Conservation (phyloP, 2,113 vertebrate genomes). For the Noturus placidus region DNA sequence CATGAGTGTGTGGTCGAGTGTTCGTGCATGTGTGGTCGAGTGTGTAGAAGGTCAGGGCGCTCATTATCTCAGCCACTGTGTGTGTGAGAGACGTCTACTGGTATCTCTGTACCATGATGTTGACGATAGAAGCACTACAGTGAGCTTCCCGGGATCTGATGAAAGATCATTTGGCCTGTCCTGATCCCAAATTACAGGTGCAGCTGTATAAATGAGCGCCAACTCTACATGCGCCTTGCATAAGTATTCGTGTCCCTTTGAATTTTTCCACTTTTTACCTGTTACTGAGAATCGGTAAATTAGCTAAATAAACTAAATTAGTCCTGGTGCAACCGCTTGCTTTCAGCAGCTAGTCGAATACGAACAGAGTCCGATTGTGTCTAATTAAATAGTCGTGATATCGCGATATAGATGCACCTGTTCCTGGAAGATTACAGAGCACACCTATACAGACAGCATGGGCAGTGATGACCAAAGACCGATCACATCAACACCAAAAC, state of each 20-base stretch:
- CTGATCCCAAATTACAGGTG: background rate
- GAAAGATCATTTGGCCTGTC: constrained; percentile 39
- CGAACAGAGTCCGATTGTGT: too few species aligned
- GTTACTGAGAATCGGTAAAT: too few species aligned
- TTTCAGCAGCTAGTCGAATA: too few species aligned
- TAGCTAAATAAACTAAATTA: too few species aligned
- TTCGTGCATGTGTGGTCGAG: too few species aligned
- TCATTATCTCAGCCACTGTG: background rate
- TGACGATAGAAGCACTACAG: constrained; percentile 45
- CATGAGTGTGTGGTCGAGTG: too few species aligned
- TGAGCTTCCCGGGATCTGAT: constrained; percentile 55
- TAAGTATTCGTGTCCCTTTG: background rate
- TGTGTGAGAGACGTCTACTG: background rate
- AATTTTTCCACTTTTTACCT: background rate
- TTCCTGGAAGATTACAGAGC: too few species aligned
- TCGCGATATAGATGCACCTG: background rate
- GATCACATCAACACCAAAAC: background rate
- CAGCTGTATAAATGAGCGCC: background rate
- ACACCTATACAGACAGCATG: background rate
- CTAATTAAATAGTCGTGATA: background rate
- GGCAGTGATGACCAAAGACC: background rate
- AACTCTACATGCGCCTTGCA: background rate
- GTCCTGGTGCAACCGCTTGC: background rate
- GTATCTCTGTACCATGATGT: constrained; percentile 32
- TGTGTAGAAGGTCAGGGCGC: background rate